Percentiles rank a stretch among this genome's conserved stretches.
These are phyloP conservation scores for Tubulanus polymorphus DNA, from an alignment of 2,888 invertebrate genomes.

Conservation along the genomic window DNA sequence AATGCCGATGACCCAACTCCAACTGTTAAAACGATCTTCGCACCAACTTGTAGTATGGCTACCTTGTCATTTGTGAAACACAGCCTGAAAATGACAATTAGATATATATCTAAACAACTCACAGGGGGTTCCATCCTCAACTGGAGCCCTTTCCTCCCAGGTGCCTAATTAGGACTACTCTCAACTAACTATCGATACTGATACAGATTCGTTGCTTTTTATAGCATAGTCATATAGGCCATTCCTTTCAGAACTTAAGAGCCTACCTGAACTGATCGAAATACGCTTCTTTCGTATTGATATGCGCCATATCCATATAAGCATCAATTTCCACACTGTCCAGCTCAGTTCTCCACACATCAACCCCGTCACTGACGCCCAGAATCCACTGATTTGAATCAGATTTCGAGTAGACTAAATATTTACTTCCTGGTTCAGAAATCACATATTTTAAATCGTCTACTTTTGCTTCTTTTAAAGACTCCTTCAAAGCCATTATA, in stretches of 20 bases:
- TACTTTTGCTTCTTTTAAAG: too few relatives aligned
- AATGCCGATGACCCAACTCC: slow-evolving; percentile 32
- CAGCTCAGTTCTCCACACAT: slow-evolving; percentile 35
- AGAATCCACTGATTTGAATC: slow-evolving; percentile 24
- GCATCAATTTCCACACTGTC: slow-evolving; percentile 37
- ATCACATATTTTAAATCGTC: too few relatives aligned
- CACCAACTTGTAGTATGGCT: slow-evolving; percentile 30
- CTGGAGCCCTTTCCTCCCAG: too few relatives aligned
- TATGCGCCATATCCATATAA: slow-evolving; percentile 30
- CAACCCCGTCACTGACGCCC: slow-evolving; percentile 34
- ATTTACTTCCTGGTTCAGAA: too few relatives aligned
- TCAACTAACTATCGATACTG: too few relatives aligned
- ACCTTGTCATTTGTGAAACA: slow-evolving; percentile 34
- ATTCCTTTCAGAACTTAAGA: too few relatives aligned
- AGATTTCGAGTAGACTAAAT: slow-evolving; percentile 31
- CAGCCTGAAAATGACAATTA: slow-evolving; percentile 27
- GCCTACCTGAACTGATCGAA: slow-evolving; percentile 36
- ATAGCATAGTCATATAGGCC: too few relatives aligned
- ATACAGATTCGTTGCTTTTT: too few relatives aligned
- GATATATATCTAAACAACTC: not conserved
- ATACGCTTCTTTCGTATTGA: slow-evolving; percentile 29
- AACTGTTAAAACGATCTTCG: slow-evolving; percentile 32
- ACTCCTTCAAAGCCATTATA: too few relatives aligned
- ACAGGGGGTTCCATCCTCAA: not conserved
- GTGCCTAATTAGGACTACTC: too few relatives aligned